Evolutionary conservation across 37 sponge, comb jelly and placozoan genomes (phyloP), one percentile per base, ranked within the genome.

Genomic region (Diacarnus erythraeanus): DNA sequence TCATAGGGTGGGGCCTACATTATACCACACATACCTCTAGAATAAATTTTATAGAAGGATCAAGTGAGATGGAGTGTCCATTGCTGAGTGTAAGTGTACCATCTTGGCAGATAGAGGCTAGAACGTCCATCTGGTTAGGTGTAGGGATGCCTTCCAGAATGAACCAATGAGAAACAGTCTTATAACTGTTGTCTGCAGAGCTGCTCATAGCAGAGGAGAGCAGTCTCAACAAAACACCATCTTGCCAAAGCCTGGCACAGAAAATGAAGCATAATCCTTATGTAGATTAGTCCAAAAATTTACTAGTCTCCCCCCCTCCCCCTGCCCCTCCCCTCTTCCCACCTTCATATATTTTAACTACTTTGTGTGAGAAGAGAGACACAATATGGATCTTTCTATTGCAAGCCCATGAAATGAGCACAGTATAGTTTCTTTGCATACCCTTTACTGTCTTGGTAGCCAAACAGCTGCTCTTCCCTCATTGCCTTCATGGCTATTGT

Each of bases 1-100:
- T n/a, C n/a, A n/a, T n/a, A n/a, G n/a, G n/a, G n/a, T n/a, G n/a
- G n/a, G n/a, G n/a, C n/a, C n/a, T n/a, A n/a, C n/a, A n/a, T n/a
- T n/a, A n/a, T n/a, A n/a, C n/a, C n/a, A n/a, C n/a, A n/a, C 31
- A 18, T 57, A 84, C 84, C 84, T 84, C 84, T 1, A 84, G 34
- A 17, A 84, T 77, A 61, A 84, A 76, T 17, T 58, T 38, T 20
- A 35, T 36, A n/a, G 77, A 54, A 6, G 33, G 71, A 38, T 38
- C 43, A 2, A 84, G 30, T 3, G 41, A 30, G 26, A 77, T 58
- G 23, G 43, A 35, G 26, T 63, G 44, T 8, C 84, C 84, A 68
- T 84, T 84, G 40, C 60, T 70, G 69, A 84, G 70, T 0, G 40
- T 69, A 23, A 84, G 72, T 1, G 42, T 20, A 22, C 18, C 41